These are phyloP conservation scores for Anabas testudineus DNA, from an alignment of 2,797 vertebrate genomes.

Conservation along the genomic window DNA sequence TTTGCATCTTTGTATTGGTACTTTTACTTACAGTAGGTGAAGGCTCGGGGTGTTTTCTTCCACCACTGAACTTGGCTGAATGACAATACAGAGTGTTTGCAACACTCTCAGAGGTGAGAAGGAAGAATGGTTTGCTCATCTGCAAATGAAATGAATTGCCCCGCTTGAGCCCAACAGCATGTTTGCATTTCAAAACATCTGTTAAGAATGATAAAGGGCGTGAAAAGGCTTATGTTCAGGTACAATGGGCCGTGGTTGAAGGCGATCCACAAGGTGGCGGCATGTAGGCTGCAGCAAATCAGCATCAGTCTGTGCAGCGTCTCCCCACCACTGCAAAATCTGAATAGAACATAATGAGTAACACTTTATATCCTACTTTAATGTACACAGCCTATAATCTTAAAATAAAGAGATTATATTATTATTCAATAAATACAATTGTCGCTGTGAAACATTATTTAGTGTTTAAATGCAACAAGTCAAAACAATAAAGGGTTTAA, in stretches of 20 bases:
- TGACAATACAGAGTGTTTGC: conserved; percentile 54
- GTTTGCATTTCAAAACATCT: conserved; percentile 54
- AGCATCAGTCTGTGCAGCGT: neutral
- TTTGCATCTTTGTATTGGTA: neutral
- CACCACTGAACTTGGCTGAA: conserved; percentile 2
- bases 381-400: neutral
- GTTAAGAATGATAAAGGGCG: conserved; percentile 8
- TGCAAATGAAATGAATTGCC: conserved; percentile 47
- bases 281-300: conserved; percentile 19
- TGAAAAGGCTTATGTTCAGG: conserved; percentile 5
- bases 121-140: conserved; percentile 17
- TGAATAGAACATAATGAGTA: no score
- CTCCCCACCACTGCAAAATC: neutral
- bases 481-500: no score
- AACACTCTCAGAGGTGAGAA: conserved; percentile 1
- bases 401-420: no score
- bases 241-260: neutral
- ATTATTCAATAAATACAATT: no score
- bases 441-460: neutral
- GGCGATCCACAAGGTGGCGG: conserved; percentile 68
- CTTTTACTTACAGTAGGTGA: neutral
- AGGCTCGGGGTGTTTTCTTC: neutral
- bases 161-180: neutral
- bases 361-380: neutral
- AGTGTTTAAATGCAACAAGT: no score